Percentiles rank a stretch among this genome's conserved stretches.
These are phyloP conservation scores for Limnephilus rhombicus DNA, from an alignment of 2,888 invertebrate species.

Conservation along the genomic window DNA sequence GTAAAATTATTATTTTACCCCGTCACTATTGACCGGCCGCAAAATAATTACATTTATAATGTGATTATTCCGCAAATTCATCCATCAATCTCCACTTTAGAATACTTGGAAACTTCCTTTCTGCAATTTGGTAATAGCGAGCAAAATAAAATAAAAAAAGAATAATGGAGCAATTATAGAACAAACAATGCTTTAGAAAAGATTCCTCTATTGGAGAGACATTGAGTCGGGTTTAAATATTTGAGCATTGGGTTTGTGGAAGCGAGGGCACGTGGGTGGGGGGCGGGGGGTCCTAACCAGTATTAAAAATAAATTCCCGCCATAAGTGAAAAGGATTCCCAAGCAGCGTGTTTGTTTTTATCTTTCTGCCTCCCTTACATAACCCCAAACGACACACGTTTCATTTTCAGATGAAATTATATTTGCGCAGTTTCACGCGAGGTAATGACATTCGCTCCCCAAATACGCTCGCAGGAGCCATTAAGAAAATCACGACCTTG, in stretches of 20 bases:
- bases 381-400: conserved; percentile 1
- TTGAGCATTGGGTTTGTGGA: not conserved
- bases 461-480: not conserved
- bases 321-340: not conserved
- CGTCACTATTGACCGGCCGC: too few species aligned
- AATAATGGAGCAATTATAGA: not conserved
- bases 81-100: too few species aligned
- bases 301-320: not conserved
- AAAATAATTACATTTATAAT: too few species aligned
- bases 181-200: not conserved
- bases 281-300: not conserved
- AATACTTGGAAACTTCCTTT: too few species aligned
- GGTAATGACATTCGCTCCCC: not conserved
- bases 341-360: not conserved
- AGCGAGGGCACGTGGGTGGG: not conserved
- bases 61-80: too few species aligned
- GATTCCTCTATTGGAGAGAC: not conserved
- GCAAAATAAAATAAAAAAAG: too few species aligned
- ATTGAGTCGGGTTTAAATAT: conserved; percentile 1
- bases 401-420: not conserved
- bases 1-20: too few species aligned
- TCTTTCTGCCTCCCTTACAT: not conserved
- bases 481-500: not conserved
- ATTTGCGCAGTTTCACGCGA: not conserved
- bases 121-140: too few species aligned